phyloP scores from a whole-genome alignment of 2,113 vertebrate species.

The Hemichromis elongatus region DNA sequence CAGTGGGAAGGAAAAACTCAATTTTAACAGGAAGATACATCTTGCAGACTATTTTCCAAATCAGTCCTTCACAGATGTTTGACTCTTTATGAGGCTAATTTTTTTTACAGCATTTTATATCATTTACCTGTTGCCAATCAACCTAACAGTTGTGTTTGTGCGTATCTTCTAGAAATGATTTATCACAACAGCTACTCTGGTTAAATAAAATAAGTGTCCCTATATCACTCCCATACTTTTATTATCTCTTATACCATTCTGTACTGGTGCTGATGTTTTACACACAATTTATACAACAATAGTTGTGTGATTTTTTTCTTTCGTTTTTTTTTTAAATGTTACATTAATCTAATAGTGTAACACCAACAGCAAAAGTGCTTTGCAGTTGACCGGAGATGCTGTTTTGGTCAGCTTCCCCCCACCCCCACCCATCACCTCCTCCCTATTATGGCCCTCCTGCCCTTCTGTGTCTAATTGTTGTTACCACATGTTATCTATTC shows the following conservation, averaged over 20 bases:
- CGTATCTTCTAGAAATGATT: background rate
- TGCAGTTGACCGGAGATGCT: slow-evolving; percentile 29
- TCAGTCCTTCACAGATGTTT: background rate
- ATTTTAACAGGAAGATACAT: background rate
- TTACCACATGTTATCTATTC: slow-evolving; percentile 8
- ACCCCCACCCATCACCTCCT: background rate
- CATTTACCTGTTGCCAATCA: background rate
- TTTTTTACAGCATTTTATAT: background rate
- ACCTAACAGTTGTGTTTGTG: background rate
- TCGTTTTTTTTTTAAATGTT: background rate
- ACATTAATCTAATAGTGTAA: slow-evolving; percentile 12
- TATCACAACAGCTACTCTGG: background rate
- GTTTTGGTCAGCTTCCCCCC: background rate
- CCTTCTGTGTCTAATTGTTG: slow-evolving; percentile 35
- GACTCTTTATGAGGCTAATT: background rate
- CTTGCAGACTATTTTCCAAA: background rate
- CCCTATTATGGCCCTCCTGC: background rate
- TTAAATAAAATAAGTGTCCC: background rate
- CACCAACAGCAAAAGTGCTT: slow-evolving; percentile 6
- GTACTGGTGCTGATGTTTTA: background rate
- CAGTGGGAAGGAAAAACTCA: background rate
- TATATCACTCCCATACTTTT: background rate
- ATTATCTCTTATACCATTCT: background rate
- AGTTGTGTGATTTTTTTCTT: background rate
- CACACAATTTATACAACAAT: background rate